Conservation (phyloP, 2,113 vertebrate species). For the Actenoides hombroni region DNA sequence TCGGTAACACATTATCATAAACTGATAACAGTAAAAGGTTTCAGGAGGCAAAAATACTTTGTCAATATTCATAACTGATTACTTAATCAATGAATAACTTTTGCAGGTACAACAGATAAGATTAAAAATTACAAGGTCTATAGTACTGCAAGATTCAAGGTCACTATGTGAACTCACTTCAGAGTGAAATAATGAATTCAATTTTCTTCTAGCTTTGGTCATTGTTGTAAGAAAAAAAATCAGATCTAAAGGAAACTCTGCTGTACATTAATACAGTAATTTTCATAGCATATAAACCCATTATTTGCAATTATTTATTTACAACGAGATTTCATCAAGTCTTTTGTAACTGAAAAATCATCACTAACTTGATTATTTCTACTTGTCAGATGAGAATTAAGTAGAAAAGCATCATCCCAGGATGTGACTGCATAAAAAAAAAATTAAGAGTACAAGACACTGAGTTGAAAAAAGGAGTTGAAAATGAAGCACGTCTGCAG, state of each 20-base stretch:
- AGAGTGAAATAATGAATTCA: background rate
- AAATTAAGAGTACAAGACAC: background rate
- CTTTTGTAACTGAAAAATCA: constrained; percentile 6
- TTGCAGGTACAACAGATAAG: background rate
- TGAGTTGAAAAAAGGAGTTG: background rate
- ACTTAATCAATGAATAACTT: background rate
- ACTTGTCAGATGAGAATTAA: background rate
- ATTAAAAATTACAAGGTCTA: background rate
- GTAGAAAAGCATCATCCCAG: background rate
- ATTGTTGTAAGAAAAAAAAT: background rate
- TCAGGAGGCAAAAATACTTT: background rate
- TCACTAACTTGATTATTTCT: background rate
- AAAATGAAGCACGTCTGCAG: constrained; percentile 1
- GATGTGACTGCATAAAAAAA: background rate
- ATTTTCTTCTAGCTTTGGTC: background rate
- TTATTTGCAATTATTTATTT: background rate
- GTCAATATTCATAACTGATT: background rate
- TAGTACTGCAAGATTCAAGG: background rate
- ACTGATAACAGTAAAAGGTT: background rate
- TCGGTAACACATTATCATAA: background rate
- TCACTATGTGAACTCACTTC: background rate
- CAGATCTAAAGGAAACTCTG: background rate
- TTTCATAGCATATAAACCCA: background rate
- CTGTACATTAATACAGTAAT: background rate
- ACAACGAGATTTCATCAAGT: background rate